A percentile compares a stretch with the other conserved stretches of the same genome.
These are phyloP conservation scores for Gymnopithys bicolor DNA, from an alignment of 2,797 vertebrate species.

Conservation along the genomic window DNA sequence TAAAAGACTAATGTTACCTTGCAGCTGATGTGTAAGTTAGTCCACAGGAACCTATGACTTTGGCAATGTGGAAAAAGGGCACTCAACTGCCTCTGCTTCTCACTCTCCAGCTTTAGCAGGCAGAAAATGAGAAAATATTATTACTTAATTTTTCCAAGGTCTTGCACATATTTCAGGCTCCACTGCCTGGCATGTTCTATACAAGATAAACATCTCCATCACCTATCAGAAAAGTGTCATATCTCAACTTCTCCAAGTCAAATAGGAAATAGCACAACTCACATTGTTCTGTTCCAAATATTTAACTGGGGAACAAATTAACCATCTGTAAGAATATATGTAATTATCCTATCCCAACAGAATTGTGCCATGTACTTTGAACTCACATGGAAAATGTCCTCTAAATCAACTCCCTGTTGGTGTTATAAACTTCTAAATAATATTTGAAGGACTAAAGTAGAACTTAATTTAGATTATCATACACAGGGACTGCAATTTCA, in stretches of 20 bases:
- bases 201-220: neutral
- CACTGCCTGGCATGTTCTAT: neutral
- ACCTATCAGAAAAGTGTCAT: neutral
- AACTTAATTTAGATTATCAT: neutral
- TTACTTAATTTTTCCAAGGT: neutral
- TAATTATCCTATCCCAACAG: neutral
- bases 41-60: neutral
- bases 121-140: neutral
- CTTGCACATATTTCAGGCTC: neutral
- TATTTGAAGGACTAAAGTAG: neutral
- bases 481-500: neutral
- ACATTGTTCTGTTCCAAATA: conserved; percentile 12
- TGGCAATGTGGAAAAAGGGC: neutral
- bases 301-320: neutral
- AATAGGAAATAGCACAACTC: neutral
- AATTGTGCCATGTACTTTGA: neutral
- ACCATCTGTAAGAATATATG: neutral
- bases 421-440: neutral
- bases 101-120: neutral
- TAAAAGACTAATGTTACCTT: neutral
- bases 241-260: neutral
- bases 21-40: neutral
- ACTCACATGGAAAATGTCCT: neutral
- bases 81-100: neutral
- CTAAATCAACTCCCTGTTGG: neutral